A percentile compares a stretch with the other conserved stretches of the same genome.
These are phyloP conservation scores for Neodon shergylaensis DNA, from an alignment of 2,113 vertebrate species.

Conservation along the genomic window DNA sequence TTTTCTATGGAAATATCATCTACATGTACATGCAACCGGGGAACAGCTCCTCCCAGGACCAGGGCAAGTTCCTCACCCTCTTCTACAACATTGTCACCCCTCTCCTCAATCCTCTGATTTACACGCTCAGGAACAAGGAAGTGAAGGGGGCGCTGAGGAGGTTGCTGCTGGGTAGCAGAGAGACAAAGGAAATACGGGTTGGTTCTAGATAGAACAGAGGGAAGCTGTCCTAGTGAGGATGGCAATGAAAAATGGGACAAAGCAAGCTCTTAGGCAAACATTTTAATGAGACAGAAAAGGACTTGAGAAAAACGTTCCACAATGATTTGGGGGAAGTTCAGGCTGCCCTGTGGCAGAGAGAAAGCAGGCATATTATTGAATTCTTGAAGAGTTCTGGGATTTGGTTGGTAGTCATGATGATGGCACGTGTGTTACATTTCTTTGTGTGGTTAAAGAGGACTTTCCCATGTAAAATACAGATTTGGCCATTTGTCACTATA, in stretches of 20 bases:
- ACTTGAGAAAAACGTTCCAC: not conserved
- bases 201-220: not conserved
- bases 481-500: too few species aligned
- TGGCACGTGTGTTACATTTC: not conserved
- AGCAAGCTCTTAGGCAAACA: not conserved
- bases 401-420: not conserved
- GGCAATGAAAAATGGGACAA: too few species aligned
- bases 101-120: not conserved
- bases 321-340: not conserved
- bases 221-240: not conserved
- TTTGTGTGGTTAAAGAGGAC: not conserved
- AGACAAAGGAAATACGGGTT: not conserved
- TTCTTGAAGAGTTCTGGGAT: not conserved
- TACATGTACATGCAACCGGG: conserved; percentile 76
- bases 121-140: conserved; percentile 15
- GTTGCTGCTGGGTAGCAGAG: not conserved
- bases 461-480: too few species aligned
- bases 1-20: conserved; percentile 78
- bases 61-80: conserved; percentile 59
- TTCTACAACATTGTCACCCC: conserved; percentile 4
- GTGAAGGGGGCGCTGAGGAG: not conserved
- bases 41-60: conserved; percentile 8
- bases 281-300: not conserved
- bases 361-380: not conserved
- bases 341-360: not conserved